Percentiles rank a stretch among this genome's conserved stretches.
These are phyloP conservation scores for Myzus persicae DNA, from an alignment of 1,140 invertebrate genomes.

Conservation along the genomic window DNA sequence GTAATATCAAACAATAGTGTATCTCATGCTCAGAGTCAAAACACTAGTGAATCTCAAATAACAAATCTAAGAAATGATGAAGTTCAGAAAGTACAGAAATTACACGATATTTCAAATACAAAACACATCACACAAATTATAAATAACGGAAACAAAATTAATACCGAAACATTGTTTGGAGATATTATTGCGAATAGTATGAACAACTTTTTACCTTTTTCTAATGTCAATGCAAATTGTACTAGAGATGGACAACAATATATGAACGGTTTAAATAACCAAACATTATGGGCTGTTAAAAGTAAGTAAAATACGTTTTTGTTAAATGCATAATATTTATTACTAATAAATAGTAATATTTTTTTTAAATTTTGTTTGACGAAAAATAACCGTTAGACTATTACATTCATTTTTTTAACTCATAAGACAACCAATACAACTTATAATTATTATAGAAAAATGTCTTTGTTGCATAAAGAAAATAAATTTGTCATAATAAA, in stretches of 20 bases:
- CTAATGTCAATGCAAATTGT: conserved; percentile 1
- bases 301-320: background rate
- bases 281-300: conserved; percentile 10
- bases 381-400: too few species aligned
- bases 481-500: too few species aligned
- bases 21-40: background rate
- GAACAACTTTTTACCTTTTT: background rate
- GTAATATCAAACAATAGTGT: background rate
- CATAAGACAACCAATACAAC: too few species aligned
- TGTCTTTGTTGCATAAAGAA: too few species aligned
- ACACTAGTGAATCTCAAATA: background rate
- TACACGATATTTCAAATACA: background rate
- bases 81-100: background rate
- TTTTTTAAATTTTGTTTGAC: too few species aligned
- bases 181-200: conserved; percentile 23
- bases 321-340: too few species aligned
- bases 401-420: too few species aligned
- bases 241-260: background rate
- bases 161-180: conserved; percentile 10
- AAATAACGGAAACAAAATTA: background rate
- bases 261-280: background rate
- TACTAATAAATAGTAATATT: too few species aligned
- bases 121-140: background rate
- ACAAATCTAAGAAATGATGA: background rate
- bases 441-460: too few species aligned